Base-by-base conservation (phyloP, 2,888 invertebrate genomes). In the Hedya salicella region DNA sequence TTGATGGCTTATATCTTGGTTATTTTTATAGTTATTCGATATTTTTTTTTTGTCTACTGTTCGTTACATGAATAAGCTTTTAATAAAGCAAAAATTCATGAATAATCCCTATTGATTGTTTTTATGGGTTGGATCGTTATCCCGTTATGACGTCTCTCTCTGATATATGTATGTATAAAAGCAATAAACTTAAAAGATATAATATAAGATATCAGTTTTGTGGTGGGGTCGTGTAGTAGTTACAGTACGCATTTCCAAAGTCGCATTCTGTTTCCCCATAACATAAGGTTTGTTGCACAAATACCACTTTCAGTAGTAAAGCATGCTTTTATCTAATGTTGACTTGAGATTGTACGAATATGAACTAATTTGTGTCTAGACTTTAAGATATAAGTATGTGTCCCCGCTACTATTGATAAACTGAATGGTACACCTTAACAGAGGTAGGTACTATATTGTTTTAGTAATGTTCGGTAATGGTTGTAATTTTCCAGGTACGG, bases 401-500 rank as follows among this genome's bases (percentile, higher is more conserved):
- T 66, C 53, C 54, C 44, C 25, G 30, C 40, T 48, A 19, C 64
- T 64, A 59, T 59, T 46, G 36, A 52, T 64, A 59, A n/a, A 46
- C 36, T 36, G 42, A 32, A 49, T 42, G 56, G 11, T 48, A 4
- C 17, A 39, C 39, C 21, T 59, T 2, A 42, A 57, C 39, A 46
- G 25, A 25, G 2, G 14, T 4, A 25, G 2, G 14, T 4, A 44
- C 5, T 32, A n/a, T 42, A 42, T 17, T 42, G 56, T 36, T 14
- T 50, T 13, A n/a, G 11, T 42, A 36, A 39, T 40, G 25, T 25
- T 6, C 25, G 25, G 3, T 19, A 49, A 52, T 62, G 30, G 19
- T 32, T 11, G 39, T 67, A 39, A 44, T 52, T 72, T 91, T 90
- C 64, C 88, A 93, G 93, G 93, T 76, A 94, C 94, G 74, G 93